Evolutionary conservation across 1,140 invertebrate genomes (phyloP).

Genomic region (Trinorchestia longiramus): DNA sequence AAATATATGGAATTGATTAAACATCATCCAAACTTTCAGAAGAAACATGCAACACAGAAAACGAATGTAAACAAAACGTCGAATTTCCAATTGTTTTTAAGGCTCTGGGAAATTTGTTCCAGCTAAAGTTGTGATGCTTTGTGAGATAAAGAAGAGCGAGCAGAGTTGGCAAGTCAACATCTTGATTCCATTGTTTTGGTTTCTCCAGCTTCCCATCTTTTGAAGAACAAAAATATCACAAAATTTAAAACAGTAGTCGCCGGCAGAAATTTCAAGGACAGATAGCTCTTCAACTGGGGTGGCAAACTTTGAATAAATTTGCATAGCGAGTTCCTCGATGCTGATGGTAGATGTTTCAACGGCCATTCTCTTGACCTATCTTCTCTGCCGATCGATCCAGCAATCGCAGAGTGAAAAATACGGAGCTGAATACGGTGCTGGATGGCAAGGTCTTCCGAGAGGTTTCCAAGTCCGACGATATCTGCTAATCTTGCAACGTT

Average conservation of each 20-base stretch:
- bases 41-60: no score
- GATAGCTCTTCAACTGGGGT: not conserved
- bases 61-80: no score
- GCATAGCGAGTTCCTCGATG: not conserved
- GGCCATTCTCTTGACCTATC: not conserved
- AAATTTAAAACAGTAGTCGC: not conserved
- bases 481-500: not conserved
- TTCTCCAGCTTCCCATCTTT: not conserved
- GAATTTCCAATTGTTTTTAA: not conserved
- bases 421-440: not conserved
- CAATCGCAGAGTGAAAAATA: not conserved
- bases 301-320: not conserved
- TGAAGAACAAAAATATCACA: not conserved
- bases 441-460: no score
- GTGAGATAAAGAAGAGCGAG: no score
- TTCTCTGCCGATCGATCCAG: not conserved
- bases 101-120: not conserved
- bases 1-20: no score
- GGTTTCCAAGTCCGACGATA: not conserved
- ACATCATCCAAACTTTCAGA: no score
- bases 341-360: not conserved
- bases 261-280: not conserved
- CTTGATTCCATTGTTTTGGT: not conserved
- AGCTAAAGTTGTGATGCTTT: no score
- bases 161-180: no score